Percentiles rank a stretch among this genome's conserved stretches.
Conservation (phyloP, 2,113 vertebrate species). For the Cottus gobio region DNA sequence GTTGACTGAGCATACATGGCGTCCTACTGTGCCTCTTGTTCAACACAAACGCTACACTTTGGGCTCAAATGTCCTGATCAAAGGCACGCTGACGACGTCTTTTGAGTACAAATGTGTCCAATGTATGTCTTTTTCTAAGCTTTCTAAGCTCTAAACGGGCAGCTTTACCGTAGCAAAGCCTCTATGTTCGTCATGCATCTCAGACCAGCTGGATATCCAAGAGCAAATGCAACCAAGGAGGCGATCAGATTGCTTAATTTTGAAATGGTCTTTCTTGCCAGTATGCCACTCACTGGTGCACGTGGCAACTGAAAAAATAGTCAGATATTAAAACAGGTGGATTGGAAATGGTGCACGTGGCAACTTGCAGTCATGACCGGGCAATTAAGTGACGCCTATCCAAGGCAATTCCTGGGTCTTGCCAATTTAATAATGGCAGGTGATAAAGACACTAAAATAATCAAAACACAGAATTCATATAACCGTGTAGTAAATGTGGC, state of each 20-base stretch:
- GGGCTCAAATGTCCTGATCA: background rate
- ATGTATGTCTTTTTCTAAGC: background rate
- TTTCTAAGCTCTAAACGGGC: background rate
- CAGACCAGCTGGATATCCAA: background rate
- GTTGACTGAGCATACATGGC: constrained; percentile 3
- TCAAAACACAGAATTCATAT: too few species aligned
- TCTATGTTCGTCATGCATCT: background rate
- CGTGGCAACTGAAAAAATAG: too few species aligned
- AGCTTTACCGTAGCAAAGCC: background rate
- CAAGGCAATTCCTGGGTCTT: too few species aligned
- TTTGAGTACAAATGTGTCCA: background rate
- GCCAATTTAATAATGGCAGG: too few species aligned
- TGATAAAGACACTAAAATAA: too few species aligned
- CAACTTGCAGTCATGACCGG: background rate
- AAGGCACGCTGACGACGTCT: background rate
- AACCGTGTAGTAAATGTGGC: too few species aligned
- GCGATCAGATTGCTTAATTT: background rate
- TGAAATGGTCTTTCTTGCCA: background rate
- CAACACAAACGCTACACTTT: constrained; percentile 2
- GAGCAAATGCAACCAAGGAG: background rate
- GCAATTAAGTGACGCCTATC: background rate
- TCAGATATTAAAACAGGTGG: too few species aligned
- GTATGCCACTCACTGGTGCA: background rate
- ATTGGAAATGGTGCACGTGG: too few species aligned
- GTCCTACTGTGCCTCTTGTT: background rate